Evolutionary conservation across 1,140 invertebrate genomes (phyloP).

Genomic region (Trachelipus rathkii): DNA sequence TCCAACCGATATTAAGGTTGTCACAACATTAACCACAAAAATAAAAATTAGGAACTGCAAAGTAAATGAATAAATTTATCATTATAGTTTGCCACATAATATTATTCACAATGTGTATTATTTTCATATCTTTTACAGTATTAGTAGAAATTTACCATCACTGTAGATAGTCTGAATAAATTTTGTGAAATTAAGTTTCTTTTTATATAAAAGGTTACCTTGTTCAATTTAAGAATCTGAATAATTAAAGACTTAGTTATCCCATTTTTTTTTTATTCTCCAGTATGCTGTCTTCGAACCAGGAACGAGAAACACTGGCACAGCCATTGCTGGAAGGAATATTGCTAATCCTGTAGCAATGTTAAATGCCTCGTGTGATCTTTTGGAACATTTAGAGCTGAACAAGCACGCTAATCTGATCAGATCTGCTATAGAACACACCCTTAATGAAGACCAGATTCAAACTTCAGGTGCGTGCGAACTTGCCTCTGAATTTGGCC

Average conservation of each 20-base stretch:
- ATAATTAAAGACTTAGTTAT: not conserved
- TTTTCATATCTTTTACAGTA: no score
- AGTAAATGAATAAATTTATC: no score
- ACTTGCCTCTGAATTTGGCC: not conserved
- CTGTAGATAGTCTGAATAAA: no score
- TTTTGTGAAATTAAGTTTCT: no score
- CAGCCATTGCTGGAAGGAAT: slow-evolving; percentile 87
- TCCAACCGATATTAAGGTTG: no score
- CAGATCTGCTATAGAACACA: slow-evolving; percentile 69
- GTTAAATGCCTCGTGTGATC: slow-evolving; percentile 84
- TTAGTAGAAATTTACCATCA: no score
- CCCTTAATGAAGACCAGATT: slow-evolving; percentile 74
- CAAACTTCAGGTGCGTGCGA: slow-evolving; percentile 63
- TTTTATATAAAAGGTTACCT: not conserved
- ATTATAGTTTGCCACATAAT: no score
- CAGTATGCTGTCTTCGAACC: slow-evolving; percentile 88
- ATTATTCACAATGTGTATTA: no score
- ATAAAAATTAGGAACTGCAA: no score
- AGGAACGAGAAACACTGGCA: slow-evolving; percentile 91
- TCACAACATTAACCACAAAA: no score
- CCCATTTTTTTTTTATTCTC: slow-evolving; percentile 47
- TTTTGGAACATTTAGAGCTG: no score
- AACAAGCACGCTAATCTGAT: slow-evolving; percentile 61
- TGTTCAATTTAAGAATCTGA: not conserved
- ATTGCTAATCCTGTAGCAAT: slow-evolving; percentile 97